phyloP scores from a whole-genome alignment of 2,888 invertebrate genomes.

The Panzeria rudis region DNA sequence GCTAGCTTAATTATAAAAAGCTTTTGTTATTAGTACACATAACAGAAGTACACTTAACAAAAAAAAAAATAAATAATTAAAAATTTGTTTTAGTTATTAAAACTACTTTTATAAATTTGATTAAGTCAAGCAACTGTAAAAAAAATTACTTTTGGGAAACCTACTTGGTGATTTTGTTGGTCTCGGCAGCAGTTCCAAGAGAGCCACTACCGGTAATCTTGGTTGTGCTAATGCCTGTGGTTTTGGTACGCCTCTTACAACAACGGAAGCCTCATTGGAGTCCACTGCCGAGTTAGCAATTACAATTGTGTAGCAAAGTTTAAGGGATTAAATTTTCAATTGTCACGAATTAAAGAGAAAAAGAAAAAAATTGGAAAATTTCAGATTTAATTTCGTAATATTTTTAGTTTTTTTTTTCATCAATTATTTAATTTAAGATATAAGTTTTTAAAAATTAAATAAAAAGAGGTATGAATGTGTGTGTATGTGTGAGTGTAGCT shows the following conservation, averaged over 20 bases:
- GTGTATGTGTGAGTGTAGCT: background rate
- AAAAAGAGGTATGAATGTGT: background rate
- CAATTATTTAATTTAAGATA: slow-evolving; percentile 26
- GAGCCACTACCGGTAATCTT: slow-evolving; percentile 83
- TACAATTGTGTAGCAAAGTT: slow-evolving; percentile 30
- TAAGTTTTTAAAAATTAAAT: slow-evolving; percentile 6
- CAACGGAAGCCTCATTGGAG: slow-evolving; percentile 79
- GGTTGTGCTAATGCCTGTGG: slow-evolving; percentile 75
- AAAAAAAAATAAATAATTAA: background rate
- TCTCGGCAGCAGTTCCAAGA: slow-evolving; percentile 83
- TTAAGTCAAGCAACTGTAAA: background rate
- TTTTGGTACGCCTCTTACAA: slow-evolving; percentile 78
- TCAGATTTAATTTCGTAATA: slow-evolving; percentile 28
- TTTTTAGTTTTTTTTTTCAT: slow-evolving; percentile 2
- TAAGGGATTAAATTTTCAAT: slow-evolving; percentile 1
- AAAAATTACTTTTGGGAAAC: slow-evolving; percentile 74
- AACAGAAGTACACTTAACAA: background rate
- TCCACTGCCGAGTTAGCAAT: slow-evolving; percentile 79
- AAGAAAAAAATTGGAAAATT: slow-evolving; percentile 17
- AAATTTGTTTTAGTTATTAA: background rate
- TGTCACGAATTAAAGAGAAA: slow-evolving; percentile 34
- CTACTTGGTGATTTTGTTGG: slow-evolving; percentile 83
- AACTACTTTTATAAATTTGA: slow-evolving; percentile 1
- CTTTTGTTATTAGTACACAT: slow-evolving; percentile 16
- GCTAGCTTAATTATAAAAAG: slow-evolving; percentile 2